Conservation (phyloP, 2,113 vertebrate genomes). For the Ophiodon elongatus region DNA sequence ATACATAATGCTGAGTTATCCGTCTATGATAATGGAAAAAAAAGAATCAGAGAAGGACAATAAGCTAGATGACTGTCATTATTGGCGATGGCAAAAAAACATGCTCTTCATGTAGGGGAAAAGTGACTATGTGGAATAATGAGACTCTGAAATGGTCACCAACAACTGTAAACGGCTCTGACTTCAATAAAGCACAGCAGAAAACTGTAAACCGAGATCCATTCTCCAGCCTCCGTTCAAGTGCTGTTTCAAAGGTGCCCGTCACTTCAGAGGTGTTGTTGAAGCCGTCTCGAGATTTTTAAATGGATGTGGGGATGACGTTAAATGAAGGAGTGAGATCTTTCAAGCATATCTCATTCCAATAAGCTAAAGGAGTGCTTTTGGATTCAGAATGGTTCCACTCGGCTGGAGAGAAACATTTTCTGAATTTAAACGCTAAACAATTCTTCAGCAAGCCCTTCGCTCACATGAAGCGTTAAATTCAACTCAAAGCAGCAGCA, state of each 20-base stretch:
- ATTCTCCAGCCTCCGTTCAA: conserved; percentile 47
- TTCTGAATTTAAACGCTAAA: conserved; percentile 80
- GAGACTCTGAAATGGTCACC: conserved; percentile 45
- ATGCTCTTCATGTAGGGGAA: conserved; percentile 13
- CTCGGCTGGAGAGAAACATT: conserved; percentile 77
- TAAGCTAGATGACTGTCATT: conserved; percentile 25
- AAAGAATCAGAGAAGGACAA: conserved; percentile 36
- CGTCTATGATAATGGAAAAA: conserved; percentile 34
- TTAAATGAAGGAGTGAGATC: conserved; percentile 69
- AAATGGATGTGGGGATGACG: conserved; percentile 58
- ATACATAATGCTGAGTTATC: conserved; percentile 43
- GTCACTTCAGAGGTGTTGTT: conserved; percentile 54
- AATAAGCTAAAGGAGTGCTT: conserved; percentile 67
- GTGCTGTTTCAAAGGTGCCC: conserved; percentile 54
- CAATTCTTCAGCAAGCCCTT: conserved; percentile 71
- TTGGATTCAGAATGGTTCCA: conserved; percentile 75
- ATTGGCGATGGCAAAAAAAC: conserved; percentile 10
- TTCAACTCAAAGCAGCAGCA: conserved; percentile 77
- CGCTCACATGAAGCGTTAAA: conserved; percentile 79
- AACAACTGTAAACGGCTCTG: conserved; percentile 42
- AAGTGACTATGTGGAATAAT: conserved; percentile 36
- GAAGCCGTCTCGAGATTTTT: conserved; percentile 61
- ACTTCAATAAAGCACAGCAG: conserved; percentile 41
- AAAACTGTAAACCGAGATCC: conserved; percentile 49
- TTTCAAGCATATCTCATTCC: conserved; percentile 76